A percentile compares a stretch with the other conserved stretches of the same genome.
These are phyloP conservation scores for Phymatocera aterrima DNA, from an alignment of 2,888 invertebrate species.

Conservation along the genomic window DNA sequence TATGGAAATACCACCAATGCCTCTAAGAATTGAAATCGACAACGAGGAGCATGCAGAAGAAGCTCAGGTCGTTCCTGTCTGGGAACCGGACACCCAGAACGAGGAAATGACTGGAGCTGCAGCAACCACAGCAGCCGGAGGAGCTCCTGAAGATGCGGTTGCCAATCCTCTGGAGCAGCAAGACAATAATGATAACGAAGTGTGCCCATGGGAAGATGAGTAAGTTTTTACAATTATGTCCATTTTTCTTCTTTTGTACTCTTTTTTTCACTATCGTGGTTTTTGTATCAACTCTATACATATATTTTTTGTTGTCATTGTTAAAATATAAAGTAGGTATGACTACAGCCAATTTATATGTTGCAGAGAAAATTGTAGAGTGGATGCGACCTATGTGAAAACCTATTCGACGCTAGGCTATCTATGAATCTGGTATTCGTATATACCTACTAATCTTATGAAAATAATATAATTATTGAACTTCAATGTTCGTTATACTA, in stretches of 20 bases:
- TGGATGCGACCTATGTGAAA: slow-evolving; percentile 94
- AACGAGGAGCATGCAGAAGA: slow-evolving; percentile 64
- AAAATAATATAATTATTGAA: background rate
- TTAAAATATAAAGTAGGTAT: background rate
- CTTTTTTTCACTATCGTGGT: background rate
- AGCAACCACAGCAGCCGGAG: too few species aligned
- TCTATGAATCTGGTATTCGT: slow-evolving; percentile 81
- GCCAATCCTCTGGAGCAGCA: slow-evolving; percentile 68
- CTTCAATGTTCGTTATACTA: slow-evolving; percentile 78
- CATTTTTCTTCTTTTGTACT: background rate
- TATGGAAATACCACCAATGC: slow-evolving; percentile 56
- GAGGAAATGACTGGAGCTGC: slow-evolving; percentile 57
- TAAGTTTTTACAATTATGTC: slow-evolving; percentile 79
- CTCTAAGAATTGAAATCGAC: slow-evolving; percentile 48
- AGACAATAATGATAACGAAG: slow-evolving; percentile 84
- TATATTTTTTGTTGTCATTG: background rate
- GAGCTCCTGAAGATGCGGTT: too few species aligned
- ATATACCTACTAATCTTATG: slow-evolving; percentile 42
- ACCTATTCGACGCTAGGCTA: slow-evolving; percentile 96
- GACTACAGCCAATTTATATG: slow-evolving; percentile 68
- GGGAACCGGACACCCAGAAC: slow-evolving; percentile 71
- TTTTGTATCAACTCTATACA: background rate
- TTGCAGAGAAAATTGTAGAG: slow-evolving; percentile 90
- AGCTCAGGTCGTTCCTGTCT: slow-evolving; percentile 67
- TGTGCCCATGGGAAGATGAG: slow-evolving; percentile 98